Evolutionary conservation across 2,113 vertebrate genomes (phyloP), one percentile per base, ranked within the genome.

Genomic region (Chlamydotis undulata): DNA sequence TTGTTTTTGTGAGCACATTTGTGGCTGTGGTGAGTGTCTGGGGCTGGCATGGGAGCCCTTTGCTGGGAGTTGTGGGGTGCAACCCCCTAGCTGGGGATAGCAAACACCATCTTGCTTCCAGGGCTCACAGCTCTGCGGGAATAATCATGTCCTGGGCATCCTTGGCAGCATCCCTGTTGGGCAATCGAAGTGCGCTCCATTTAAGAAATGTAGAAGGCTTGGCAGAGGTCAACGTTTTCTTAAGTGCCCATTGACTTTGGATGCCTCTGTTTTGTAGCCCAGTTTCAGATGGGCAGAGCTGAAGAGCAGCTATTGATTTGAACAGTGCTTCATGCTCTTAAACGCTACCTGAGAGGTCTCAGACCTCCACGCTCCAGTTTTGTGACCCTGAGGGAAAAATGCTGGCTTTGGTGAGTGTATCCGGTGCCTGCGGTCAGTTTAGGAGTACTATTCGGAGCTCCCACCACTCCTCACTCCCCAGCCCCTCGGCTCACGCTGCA

Each of bases 181-280:
- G 35, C 37, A 41, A 7, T 7, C 0, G 0, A 53, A 60, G 33
- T 6, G 12, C 0, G 0, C 35, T 53, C 49, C 4, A 0, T 41
- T 83, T 86, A 43, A 67, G 41, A 37, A 55, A 41, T 24, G 31
- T 65, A 45, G n/a, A 65, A 5, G 6, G 52, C 56, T 81, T 70
- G 68, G 60, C 67, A 70, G 75, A 70, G 52, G 39, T 49, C 89
- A 68, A 18, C 3, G 3, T 65, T 67, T 59, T 33, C 60, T 79
- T 82, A 71, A 67, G 61, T 37, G 47, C 57, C 47, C 24, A 2
- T 41, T 91, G 29, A 10, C 18, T 56, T 79, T 23, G 19, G 61
- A 33, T 33, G 19, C 21, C 18, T 71, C 87, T 41, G 22, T 19
- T 87, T 77, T 52, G 64, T 73, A 57, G 37, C 8, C 50, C 15